phyloP scores from a whole-genome alignment of 2,113 vertebrate genomes.

The Proterorhinus semilunaris region DNA sequence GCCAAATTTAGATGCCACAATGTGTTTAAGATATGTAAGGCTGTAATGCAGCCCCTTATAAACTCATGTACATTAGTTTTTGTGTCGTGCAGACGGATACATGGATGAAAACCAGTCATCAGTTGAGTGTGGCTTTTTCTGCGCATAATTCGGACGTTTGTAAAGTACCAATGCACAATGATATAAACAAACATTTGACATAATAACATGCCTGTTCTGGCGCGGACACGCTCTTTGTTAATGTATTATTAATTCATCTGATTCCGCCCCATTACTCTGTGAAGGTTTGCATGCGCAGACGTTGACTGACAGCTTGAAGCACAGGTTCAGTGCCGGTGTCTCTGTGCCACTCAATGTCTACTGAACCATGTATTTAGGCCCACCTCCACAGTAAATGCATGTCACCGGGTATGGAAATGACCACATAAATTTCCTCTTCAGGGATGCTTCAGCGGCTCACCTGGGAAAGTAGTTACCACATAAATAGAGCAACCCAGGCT shows the following conservation, averaged over 20 bases:
- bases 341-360: constrained; percentile 1
- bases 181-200: not conserved
- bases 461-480: not conserved
- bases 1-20: too few relatives aligned
- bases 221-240: not conserved
- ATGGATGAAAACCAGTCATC: too few relatives aligned
- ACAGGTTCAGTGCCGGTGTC: not conserved
- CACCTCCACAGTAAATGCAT: not conserved
- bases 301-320: not conserved
- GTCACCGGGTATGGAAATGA: not conserved
- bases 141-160: too few relatives aligned
- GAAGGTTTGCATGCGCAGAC: not conserved
- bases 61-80: too few relatives aligned
- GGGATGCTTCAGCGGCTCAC: not conserved
- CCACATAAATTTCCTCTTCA: not conserved
- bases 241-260: not conserved
- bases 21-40: too few relatives aligned
- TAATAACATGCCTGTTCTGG: not conserved
- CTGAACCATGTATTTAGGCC: constrained; percentile 1
- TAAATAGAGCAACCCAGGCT: not conserved
- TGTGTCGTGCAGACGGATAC: too few relatives aligned
- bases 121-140: too few relatives aligned
- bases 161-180: too few relatives aligned
- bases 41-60: too few relatives aligned
- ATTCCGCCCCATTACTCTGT: constrained; percentile 1